Percentiles rank a stretch among this genome's conserved stretches.
Conservation (phyloP, 2,113 vertebrate genomes). For the Catharus bicknelli region DNA sequence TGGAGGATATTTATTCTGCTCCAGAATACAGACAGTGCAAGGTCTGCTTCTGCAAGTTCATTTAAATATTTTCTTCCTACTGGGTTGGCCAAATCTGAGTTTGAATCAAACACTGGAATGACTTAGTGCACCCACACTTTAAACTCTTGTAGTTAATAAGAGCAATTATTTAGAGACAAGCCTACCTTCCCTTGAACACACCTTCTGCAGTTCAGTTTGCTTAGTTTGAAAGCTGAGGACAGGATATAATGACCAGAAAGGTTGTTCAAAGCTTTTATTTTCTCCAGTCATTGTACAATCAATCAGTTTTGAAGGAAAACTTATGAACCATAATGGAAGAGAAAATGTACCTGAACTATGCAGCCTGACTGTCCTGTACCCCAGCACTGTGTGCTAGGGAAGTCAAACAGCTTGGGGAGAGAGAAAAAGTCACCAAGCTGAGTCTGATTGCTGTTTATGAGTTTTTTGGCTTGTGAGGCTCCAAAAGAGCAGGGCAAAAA, state of each 20-base stretch:
- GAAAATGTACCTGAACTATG: background rate
- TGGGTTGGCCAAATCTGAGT: too few relatives aligned
- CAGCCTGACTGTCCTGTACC: background rate
- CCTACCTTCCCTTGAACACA: too few relatives aligned
- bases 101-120: too few relatives aligned
- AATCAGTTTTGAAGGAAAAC: background rate
- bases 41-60: too few relatives aligned
- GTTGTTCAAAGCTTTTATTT: background rate
- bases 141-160: too few relatives aligned
- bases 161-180: too few relatives aligned
- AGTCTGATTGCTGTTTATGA: background rate
- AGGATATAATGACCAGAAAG: background rate
- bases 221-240: background rate
- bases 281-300: background rate
- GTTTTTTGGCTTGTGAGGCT: background rate
- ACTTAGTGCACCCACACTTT: too few relatives aligned
- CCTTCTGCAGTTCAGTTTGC: background rate
- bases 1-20: background rate
- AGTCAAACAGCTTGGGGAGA: background rate
- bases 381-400: background rate
- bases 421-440: background rate
- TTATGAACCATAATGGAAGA: background rate
- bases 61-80: too few relatives aligned
- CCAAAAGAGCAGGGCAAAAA: background rate
- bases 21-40: too few relatives aligned